Percentiles rank a stretch among this genome's conserved stretches.
phyloP scores from a whole-genome alignment of 2,888 invertebrate genomes.

The Noctuana brunneofusca region DNA sequence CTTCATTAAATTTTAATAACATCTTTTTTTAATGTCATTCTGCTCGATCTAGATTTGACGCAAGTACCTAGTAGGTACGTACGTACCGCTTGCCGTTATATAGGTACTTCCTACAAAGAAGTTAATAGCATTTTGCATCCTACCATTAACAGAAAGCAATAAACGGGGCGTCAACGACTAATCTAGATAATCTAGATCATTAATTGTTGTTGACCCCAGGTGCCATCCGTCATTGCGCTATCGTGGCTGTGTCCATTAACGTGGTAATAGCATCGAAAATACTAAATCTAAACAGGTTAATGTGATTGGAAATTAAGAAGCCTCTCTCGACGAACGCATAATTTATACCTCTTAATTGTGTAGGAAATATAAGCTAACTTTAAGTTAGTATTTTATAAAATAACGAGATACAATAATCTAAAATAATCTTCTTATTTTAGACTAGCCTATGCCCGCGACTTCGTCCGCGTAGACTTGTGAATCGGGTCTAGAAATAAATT shows the following conservation, averaged over 20 bases:
- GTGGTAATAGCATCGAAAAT: background rate
- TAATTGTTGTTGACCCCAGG: slow-evolving; percentile 7
- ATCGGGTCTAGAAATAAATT: too few species aligned
- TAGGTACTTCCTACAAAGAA: background rate
- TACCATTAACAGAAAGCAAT: slow-evolving; percentile 1
- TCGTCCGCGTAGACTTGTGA: too few species aligned
- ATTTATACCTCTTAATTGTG: background rate
- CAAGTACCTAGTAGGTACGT: too few species aligned
- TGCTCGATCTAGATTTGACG: too few species aligned
- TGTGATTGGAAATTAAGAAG: slow-evolving; percentile 12
- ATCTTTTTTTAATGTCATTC: too few species aligned
- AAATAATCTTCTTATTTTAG: background rate
- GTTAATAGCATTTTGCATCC: background rate
- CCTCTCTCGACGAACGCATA: background rate
- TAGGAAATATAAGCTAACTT: background rate
- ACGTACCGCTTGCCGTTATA: too few species aligned
- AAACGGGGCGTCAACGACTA: slow-evolving; percentile 1
- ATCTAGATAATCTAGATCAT: slow-evolving; percentile 9
- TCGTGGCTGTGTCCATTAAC: slow-evolving; percentile 15
- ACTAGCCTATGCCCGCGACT: too few species aligned
- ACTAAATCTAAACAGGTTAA: slow-evolving; percentile 20
- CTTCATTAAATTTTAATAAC: too few species aligned
- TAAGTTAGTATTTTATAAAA: background rate
- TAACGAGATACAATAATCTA: background rate
- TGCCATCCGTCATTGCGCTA: slow-evolving; percentile 3